Conservation (phyloP, 1,140 invertebrate species). For the Drosophila teissieri region DNA sequence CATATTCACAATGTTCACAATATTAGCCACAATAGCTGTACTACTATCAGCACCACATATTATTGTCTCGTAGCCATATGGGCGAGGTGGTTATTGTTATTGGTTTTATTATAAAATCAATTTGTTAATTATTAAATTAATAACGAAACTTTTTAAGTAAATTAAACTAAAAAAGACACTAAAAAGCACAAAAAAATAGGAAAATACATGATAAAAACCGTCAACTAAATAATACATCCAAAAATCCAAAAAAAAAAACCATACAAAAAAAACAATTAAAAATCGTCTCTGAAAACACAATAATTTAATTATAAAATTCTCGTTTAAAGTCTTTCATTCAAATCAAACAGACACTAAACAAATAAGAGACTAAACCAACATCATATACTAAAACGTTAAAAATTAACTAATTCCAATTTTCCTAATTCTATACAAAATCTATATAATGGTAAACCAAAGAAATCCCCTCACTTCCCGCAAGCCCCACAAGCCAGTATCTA, state of each 20-base stretch:
- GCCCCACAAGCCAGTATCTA: conserved; percentile 39
- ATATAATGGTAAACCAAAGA: conserved; percentile 36
- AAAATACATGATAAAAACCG: conserved; percentile 68
- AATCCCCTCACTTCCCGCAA: conserved; percentile 40
- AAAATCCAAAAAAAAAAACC: conserved; percentile 31
- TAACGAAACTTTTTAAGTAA: conserved; percentile 85
- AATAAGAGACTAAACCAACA: conserved; percentile 63
- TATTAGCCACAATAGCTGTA: conserved; percentile 98
- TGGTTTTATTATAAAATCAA: conserved; percentile 85
- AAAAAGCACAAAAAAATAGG: conserved; percentile 67
- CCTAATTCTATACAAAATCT: conserved; percentile 53
- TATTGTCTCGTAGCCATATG: conserved; percentile 93
- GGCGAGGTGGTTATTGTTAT: conserved; percentile 85
- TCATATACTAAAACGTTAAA: conserved; percentile 69
- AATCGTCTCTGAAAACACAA: conserved; percentile 63
- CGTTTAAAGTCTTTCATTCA: conserved; percentile 61
- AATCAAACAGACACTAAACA: conserved; percentile 54
- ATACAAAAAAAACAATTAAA: conserved; percentile 54
- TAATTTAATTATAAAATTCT: conserved; percentile 70
- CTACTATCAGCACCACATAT: conserved; percentile 98
- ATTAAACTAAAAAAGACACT: conserved; percentile 61
- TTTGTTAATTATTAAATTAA: conserved; percentile 85
- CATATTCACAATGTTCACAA: conserved; percentile 99
- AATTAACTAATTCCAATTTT: conserved; percentile 73
- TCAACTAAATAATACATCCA: conserved; percentile 78